Base-by-base conservation (phyloP, 2,888 invertebrate genomes). In the Lomographa bimaculata region DNA sequence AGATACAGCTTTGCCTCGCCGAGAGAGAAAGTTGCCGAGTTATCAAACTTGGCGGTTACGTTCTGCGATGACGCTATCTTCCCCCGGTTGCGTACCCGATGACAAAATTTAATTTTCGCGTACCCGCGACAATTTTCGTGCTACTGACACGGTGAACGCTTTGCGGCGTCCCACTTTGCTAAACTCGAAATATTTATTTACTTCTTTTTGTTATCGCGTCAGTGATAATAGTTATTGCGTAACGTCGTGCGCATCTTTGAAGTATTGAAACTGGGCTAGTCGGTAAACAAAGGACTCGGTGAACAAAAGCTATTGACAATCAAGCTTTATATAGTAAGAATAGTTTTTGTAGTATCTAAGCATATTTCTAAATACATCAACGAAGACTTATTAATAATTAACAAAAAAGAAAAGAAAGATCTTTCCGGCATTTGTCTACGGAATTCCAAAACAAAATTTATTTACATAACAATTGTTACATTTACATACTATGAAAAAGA, bases 41-140 rank as follows among this genome's bases (percentile, higher is more conserved):
- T 85, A 84, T 83, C 81, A 83, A 83, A 85, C 83, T 74, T 69
- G 66, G 80, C 75, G 79, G 85, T 87, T 87, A 87, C 87, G 85
- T 86, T 79, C 60, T 57, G 61, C 67, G 84, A 84, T 86, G 86
- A 87, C 86, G 86, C 78, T 74, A 69, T 75, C 80, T 73, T 64
- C 55, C 58, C 49, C 61, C 76, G 79, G 75, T 87, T 87, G 85
- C 86, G 87, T 84, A 77, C 80, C 71, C 82, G 78, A 76, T 81
- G 87, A 85, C 86, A 83, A 83, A 79, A 84, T 75, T 75, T 61
- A 73, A 78, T 77, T 80, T 80, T 75, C 71, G 71, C 71, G 71
- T 71, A 66, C 71, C 70, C 61, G 60, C 66, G 62, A 65, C 71
- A 55, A 50, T 64, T 71, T 62, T 66, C 73, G 77, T 62, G 72